These are phyloP conservation scores for Noctuana brunneofusca DNA, from an alignment of 2,888 invertebrate species.

Conservation along the genomic window DNA sequence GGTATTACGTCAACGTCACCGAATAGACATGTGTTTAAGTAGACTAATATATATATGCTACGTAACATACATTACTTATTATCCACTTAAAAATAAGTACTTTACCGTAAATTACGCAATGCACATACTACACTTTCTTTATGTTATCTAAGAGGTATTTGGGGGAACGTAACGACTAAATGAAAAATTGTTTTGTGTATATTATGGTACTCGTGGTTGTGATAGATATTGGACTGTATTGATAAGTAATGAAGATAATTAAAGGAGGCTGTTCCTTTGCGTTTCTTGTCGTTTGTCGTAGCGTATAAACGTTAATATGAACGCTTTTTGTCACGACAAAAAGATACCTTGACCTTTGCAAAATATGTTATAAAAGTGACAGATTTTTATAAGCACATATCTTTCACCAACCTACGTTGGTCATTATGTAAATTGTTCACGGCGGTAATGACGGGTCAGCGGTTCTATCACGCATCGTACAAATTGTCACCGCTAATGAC, in stretches of 20 bases:
- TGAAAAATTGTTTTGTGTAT: constrained; percentile 37
- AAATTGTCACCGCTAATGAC: constrained; percentile 55
- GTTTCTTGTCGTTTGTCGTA: no score
- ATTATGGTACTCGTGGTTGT: background rate
- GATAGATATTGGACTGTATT: no score
- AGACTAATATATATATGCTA: constrained; percentile 46
- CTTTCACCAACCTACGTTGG: constrained; percentile 56
- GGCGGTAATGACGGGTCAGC: constrained; percentile 56
- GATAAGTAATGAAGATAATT: no score
- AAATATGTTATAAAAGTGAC: background rate
- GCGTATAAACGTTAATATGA: no score
- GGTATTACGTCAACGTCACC: constrained; percentile 53
- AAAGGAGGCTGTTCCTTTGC: no score
- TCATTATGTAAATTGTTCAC: constrained; percentile 61
- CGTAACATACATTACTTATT: constrained; percentile 53
- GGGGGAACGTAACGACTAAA: constrained; percentile 53
- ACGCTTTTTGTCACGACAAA: no score
- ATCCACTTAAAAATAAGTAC: constrained; percentile 51
- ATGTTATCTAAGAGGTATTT: constrained; percentile 66
- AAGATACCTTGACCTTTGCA: no score
- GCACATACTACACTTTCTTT: constrained; percentile 66
- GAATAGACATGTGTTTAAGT: constrained; percentile 46
- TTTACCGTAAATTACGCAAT: constrained; percentile 54
- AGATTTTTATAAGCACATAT: constrained; percentile 13
- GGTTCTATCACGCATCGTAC: constrained; percentile 51